A percentile compares a stretch with the other conserved stretches of the same genome.
Conservation (phyloP, 1,140 invertebrate species). For the Halictus rubicundus region DNA sequence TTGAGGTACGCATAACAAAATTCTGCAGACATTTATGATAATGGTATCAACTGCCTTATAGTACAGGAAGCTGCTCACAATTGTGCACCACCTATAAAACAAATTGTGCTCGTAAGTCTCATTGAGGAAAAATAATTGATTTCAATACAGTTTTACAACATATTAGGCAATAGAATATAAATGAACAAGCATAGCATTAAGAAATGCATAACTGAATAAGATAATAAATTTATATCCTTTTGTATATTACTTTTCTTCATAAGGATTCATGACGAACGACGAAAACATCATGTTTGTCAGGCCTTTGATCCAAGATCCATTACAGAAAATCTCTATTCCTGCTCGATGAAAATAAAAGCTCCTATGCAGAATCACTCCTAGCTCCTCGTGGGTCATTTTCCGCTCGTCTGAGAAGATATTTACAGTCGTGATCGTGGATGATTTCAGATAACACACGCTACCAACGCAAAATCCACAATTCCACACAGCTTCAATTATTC, state of each 20-base stretch:
- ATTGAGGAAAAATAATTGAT: neutral
- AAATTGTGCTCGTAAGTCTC: conserved; percentile 5
- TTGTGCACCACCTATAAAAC: conserved; percentile 65
- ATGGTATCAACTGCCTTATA: conserved; percentile 67
- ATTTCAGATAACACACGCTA: conserved; percentile 64
- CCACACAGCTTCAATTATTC: conserved; percentile 67
- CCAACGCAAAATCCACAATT: conserved; percentile 66
- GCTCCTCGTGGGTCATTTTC: conserved; percentile 42
- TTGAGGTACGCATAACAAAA: conserved; percentile 61
- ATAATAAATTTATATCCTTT: conserved; percentile 13
- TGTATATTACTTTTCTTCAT: conserved; percentile 65
- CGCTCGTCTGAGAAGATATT: conserved; percentile 38
- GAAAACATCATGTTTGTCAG: conserved; percentile 69
- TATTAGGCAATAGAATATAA: neutral
- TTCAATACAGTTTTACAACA: neutral
- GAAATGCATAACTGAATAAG: neutral
- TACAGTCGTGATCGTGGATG: conserved; percentile 32
- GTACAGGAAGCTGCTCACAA: conserved; percentile 61
- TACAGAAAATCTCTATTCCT: conserved; percentile 59
- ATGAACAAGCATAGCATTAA: neutral
- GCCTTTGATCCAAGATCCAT: conserved; percentile 66
- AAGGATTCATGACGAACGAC: conserved; percentile 65
- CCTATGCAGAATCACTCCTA: conserved; percentile 60
- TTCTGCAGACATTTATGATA: conserved; percentile 64
- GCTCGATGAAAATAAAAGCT: conserved; percentile 70